Evolutionary conservation across 1,140 invertebrate species (phyloP).

Genomic region (Orchesella cincta): DNA sequence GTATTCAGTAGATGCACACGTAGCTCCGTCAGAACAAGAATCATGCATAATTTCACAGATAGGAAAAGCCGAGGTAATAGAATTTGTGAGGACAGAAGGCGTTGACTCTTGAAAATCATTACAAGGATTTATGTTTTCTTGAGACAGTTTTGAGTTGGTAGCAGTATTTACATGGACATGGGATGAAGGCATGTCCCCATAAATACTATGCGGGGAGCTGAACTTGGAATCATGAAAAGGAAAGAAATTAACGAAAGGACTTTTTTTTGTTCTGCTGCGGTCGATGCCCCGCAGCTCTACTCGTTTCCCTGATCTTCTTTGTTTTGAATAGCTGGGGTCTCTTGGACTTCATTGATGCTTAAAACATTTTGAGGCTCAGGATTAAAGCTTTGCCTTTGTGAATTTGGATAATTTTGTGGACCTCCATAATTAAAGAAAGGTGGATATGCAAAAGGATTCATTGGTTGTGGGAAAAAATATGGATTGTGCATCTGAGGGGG

Average conservation of each 20-base stretch:
- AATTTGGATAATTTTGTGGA: not conserved
- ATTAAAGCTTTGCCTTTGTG: not conserved
- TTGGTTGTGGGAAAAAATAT: not conserved
- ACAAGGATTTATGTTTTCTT: not conserved
- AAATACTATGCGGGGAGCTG: not conserved
- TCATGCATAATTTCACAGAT: not conserved
- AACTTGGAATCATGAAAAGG: not conserved
- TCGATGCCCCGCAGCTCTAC: not conserved
- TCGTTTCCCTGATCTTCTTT: not conserved
- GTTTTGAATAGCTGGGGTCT: not conserved
- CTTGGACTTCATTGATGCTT: not conserved
- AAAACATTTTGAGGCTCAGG: not conserved
- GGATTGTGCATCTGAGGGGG: not conserved
- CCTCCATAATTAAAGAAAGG: not conserved
- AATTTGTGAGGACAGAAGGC: not conserved
- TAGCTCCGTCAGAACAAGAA: not conserved
- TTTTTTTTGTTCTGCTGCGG: not conserved
- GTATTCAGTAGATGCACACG: not conserved
- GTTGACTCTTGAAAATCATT: not conserved
- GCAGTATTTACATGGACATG: not conserved
- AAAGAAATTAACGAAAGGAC: slow-evolving; percentile 1
- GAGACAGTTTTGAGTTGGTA: not conserved
- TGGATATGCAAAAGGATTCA: not conserved
- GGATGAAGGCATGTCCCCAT: not conserved
- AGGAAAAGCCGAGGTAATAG: not conserved